Base-by-base conservation (phyloP, 37 sponge, comb jelly and placozoan species). In the Beroe forskalii region DNA sequence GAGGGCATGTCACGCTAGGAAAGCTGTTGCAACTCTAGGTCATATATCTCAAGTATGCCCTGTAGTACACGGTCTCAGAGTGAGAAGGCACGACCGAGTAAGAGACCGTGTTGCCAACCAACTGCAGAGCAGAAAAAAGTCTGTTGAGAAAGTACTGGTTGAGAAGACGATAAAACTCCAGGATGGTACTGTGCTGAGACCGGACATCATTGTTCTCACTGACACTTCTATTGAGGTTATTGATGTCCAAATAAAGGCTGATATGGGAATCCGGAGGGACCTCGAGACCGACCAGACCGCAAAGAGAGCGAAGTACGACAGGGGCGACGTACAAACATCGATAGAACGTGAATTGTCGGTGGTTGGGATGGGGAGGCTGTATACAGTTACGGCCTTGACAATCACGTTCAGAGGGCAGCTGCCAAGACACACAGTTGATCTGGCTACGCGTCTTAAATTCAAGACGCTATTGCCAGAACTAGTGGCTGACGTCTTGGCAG, bases 21-120 rank as follows among this genome's bases (percentile, higher is more conserved):
- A 32, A 3, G 33, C 2, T 35, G 8, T 35, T 4, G 75, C 75
- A 4, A 32, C 75, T 20, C 40, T 72, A 12, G 75, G 75, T 3
- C 75, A 72, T 39, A 72, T 72, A 35, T 32, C 38, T 3, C 75
- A 72, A 32, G 33, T 39, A 3, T 72, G 75, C 22, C 75, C 75
- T 19, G 40, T 20, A 32, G 33, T 39, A 12, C 75, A 72, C 75
- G 75, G 75, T 4, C 36, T 27, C 38, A 17, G 75, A 72, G 75
- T 72, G 31, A 72, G 33, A 36, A 3, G 75, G 19, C 75, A 72
- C 75, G 75, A 72, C 20, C 12, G 19, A 20, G 39, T 72, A 17
- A 39, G 28, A 6, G 30, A 17, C 40, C 23, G 40, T 19, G 1
- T 72, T 39, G 40, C 40, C 8, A 72, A 72, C 8, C 22, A 3